Conservation (phyloP, 2,888 invertebrate species). For the Lasioglossum marginatum region DNA sequence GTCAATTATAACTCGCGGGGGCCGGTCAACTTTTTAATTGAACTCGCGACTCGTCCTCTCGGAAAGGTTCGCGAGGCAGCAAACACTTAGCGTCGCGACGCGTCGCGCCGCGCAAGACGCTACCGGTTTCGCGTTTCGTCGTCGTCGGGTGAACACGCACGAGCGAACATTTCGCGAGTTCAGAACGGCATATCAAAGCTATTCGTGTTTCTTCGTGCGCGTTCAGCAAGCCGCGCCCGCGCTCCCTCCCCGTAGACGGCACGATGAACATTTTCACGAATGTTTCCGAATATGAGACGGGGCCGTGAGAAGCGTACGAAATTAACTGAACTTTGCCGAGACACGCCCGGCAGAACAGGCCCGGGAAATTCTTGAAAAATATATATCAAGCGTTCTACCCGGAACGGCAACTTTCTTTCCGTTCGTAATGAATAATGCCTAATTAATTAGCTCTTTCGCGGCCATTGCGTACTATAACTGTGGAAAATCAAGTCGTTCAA, state of each 20-base stretch:
- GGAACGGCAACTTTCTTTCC: neutral
- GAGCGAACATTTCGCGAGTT: constrained; percentile 46
- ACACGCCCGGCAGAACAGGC: constrained; percentile 20
- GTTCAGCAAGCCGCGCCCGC: constrained; percentile 30
- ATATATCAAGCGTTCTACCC: neutral
- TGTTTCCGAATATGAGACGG: constrained; percentile 50
- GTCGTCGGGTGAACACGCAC: constrained; percentile 36
- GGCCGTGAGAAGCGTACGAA: constrained; percentile 34
- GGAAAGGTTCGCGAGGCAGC: neutral
- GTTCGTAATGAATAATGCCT: neutral
- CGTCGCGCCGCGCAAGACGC: constrained; percentile 12
- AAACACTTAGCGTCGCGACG: constrained; percentile 14
- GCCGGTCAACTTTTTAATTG: constrained; percentile 34
- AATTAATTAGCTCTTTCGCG: neutral
- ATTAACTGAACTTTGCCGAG: constrained; percentile 40
- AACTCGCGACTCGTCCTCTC: constrained; percentile 12
- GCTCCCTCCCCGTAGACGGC: neutral
- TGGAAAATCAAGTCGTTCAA: neutral
- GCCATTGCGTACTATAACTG: neutral
- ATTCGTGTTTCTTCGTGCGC: constrained; percentile 45
- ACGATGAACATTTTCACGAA: constrained; percentile 46
- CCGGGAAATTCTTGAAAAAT: constrained; percentile 42
- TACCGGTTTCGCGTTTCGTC: neutral
- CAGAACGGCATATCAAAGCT: constrained; percentile 42
- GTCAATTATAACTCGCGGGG: constrained; percentile 17